Evolutionary conservation across 37 sponge, comb jelly and placozoan species (phyloP).

Genomic region (Aphrocallistes beatrix): DNA sequence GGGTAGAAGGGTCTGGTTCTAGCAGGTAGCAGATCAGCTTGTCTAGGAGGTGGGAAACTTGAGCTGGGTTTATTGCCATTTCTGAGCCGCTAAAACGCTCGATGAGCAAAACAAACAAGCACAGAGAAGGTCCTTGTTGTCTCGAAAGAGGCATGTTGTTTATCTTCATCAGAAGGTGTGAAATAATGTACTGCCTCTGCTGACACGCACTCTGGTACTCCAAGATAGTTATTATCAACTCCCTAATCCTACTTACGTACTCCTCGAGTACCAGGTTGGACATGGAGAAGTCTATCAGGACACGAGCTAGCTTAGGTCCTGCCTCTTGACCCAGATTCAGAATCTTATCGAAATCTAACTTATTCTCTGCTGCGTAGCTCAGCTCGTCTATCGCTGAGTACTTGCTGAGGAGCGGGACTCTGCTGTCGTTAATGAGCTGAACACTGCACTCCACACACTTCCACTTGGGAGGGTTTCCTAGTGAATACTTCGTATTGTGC

Average conservation of each 20-base stretch:
- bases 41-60: not conserved
- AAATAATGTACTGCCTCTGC: not conserved
- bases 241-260: not conserved
- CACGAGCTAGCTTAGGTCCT: not conserved
- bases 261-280: not conserved
- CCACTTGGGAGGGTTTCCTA: conserved; percentile 13
- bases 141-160: not conserved
- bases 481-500: not conserved
- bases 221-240: not conserved
- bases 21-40: not conserved
- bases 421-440: not conserved
- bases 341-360: not conserved
- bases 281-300: conserved; percentile 1
- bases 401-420: not conserved
- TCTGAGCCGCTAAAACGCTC: not conserved
- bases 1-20: not conserved
- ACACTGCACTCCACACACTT: conserved; percentile 2
- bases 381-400: not conserved
- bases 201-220: not conserved
- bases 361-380: conserved; percentile 4
- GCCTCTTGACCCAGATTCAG: not conserved
- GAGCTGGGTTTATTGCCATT: not conserved
- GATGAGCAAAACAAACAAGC: not conserved
- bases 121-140: not conserved
- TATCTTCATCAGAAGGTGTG: not conserved